A percentile compares a stretch with the other conserved stretches of the same genome.
Evolutionary conservation across 2,113 vertebrate genomes (phyloP).

Genomic region (Chloebia gouldiae): DNA sequence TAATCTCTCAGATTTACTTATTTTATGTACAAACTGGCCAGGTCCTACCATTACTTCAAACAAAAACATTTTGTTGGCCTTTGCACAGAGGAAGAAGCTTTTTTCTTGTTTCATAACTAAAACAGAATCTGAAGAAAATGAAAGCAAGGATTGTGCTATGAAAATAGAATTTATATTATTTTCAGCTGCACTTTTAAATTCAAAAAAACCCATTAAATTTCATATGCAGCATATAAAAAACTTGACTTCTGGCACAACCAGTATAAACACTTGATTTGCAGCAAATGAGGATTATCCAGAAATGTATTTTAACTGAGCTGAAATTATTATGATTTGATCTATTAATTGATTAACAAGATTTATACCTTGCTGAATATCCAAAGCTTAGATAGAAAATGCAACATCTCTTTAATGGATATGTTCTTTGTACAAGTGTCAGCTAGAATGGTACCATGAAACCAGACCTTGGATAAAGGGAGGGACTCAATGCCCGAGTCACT

Average conservation of each 20-base stretch:
- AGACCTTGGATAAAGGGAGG: background rate
- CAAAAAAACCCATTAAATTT: background rate
- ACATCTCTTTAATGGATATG: conserved; percentile 6
- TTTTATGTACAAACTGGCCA: background rate
- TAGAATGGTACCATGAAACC: conserved; percentile 12
- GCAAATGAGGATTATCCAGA: background rate
- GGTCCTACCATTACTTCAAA: background rate
- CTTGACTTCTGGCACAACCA: background rate
- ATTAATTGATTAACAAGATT: background rate
- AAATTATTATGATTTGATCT: background rate
- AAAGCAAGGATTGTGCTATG: background rate
- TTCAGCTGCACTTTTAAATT: background rate
- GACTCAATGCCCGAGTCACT: background rate
- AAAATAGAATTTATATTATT: background rate
- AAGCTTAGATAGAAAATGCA: background rate
- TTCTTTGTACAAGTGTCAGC: background rate
- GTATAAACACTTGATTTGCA: background rate
- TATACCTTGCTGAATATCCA: background rate
- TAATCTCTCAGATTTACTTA: background rate
- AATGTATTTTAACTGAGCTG: background rate
- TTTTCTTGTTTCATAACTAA: background rate
- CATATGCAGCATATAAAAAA: background rate
- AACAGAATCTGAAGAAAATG: background rate
- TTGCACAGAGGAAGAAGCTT: background rate
- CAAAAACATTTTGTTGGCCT: background rate